Evolutionary conservation across 2,113 vertebrate species (phyloP).

Genomic region (Xiphophorus maculatus): DNA sequence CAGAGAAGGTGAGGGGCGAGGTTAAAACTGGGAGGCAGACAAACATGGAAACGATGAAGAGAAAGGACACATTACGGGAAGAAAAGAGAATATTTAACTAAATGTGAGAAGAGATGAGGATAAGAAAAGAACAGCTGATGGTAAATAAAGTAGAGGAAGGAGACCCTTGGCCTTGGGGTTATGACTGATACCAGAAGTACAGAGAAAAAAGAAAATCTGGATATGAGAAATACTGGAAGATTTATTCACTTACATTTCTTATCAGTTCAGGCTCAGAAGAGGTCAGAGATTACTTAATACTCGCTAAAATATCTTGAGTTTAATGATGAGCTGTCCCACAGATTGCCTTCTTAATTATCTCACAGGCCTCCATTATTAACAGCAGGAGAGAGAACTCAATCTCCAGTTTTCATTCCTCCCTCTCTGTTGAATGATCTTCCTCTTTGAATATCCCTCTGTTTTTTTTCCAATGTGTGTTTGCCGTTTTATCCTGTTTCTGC

Average conservation of each 20-base stretch:
- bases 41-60: neutral
- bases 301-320: slow-evolving; percentile 26
- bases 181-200: neutral
- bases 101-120: neutral
- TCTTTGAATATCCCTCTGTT: slow-evolving; percentile 20
- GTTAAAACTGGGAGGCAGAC: neutral
- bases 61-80: neutral
- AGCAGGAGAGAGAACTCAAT: slow-evolving; percentile 19
- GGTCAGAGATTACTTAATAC: slow-evolving; percentile 30
- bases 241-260: slow-evolving; percentile 1
- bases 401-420: slow-evolving; percentile 5
- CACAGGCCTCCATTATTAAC: neutral
- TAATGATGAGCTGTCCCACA: slow-evolving; percentile 10
- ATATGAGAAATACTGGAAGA: neutral
- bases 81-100: neutral
- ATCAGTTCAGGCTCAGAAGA: slow-evolving; percentile 9
- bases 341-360: slow-evolving; percentile 37
- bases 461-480: neutral
- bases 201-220: no score
- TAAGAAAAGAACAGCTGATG: neutral
- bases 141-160: neutral
- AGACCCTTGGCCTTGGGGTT: neutral
- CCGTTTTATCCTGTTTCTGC: neutral
- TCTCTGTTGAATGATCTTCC: slow-evolving; percentile 7
- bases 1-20: neutral